Conservation (phyloP, 2,797 vertebrate genomes). For the Spondyliosoma cantharus region DNA sequence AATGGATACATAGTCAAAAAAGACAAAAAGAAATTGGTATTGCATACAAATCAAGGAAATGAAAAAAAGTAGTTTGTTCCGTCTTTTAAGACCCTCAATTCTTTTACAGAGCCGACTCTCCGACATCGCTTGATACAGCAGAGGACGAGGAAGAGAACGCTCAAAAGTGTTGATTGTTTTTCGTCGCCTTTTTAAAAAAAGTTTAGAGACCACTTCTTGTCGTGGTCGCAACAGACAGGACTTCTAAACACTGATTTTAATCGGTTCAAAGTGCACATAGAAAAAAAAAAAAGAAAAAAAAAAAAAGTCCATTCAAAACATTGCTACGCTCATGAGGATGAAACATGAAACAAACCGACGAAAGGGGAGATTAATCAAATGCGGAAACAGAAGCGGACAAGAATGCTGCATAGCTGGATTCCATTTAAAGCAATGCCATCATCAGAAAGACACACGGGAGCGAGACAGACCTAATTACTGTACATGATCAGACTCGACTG, state of each 20-base stretch:
- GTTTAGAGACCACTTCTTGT: conserved; percentile 89
- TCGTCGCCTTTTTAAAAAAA: conserved; percentile 46
- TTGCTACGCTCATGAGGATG: conserved; percentile 41
- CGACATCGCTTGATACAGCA: conserved; percentile 39
- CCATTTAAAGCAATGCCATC: conserved; percentile 93
- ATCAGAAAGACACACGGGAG: conserved; percentile 78
- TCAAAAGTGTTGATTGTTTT: conserved; percentile 74
- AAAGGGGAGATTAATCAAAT: conserved; percentile 70
- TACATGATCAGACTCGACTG: conserved; percentile 81
- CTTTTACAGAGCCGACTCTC: conserved; percentile 65
- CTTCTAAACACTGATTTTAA: conserved; percentile 81
- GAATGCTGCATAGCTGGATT: conserved; percentile 97
- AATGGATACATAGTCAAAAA: conserved; percentile 84
- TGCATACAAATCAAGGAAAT: conserved; percentile 80
- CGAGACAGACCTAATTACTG: conserved; percentile 73
- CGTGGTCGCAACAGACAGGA: conserved; percentile 86
- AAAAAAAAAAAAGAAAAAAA: conserved; percentile 21
- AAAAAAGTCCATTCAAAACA: conserved; percentile 42
- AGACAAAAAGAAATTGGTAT: conserved; percentile 65
- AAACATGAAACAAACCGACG: conserved; percentile 71
- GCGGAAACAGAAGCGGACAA: conserved; percentile 72
- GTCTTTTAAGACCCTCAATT: conserved; percentile 88
- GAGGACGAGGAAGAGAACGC: conserved; percentile 31
- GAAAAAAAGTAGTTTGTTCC: conserved; percentile 85
- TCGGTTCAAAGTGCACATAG: conserved; percentile 75